Conservation (phyloP, 2,888 invertebrate species). For the Saturnia japonica region DNA sequence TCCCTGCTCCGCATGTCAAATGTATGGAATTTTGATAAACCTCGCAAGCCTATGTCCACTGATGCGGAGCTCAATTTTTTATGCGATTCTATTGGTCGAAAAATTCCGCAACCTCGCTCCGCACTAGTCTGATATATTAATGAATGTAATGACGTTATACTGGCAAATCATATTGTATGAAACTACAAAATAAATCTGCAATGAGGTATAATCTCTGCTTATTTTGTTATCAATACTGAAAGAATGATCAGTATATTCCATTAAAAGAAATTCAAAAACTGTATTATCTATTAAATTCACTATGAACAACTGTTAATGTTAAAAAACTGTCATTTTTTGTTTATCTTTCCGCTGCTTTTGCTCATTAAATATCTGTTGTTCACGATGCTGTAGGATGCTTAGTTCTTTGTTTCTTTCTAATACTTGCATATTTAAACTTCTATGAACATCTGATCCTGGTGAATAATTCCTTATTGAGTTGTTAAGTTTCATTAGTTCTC, state of each 20-base stretch:
- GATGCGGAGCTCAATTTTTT: too few relatives aligned
- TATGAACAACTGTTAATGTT: constrained; percentile 33
- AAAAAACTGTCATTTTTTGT: constrained; percentile 90
- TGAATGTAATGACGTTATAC: neutral
- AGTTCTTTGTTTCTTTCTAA: constrained; percentile 84
- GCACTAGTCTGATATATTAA: too few relatives aligned
- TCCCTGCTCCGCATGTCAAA: too few relatives aligned
- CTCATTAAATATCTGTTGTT: constrained; percentile 85
- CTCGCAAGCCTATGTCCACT: too few relatives aligned
- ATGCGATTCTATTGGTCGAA: too few relatives aligned
- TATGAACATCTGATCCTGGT: constrained; percentile 82
- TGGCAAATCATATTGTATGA: neutral
- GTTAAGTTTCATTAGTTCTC: constrained; percentile 85
- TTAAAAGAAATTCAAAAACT: neutral
- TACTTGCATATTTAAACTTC: constrained; percentile 83
- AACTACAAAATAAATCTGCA: neutral
- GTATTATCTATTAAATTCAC: constrained; percentile 10
- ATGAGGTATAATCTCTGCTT: neutral
- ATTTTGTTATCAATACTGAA: too few relatives aligned
- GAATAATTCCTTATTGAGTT: constrained; percentile 84
- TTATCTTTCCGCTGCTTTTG: constrained; percentile 87
- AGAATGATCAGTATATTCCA: neutral
- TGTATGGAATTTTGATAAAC: too few relatives aligned
- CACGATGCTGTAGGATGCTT: constrained; percentile 80
- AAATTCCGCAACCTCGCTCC: too few relatives aligned